These are phyloP conservation scores for Osmoderma eremita DNA, from an alignment of 2,888 invertebrate genomes.

Conservation along the genomic window DNA sequence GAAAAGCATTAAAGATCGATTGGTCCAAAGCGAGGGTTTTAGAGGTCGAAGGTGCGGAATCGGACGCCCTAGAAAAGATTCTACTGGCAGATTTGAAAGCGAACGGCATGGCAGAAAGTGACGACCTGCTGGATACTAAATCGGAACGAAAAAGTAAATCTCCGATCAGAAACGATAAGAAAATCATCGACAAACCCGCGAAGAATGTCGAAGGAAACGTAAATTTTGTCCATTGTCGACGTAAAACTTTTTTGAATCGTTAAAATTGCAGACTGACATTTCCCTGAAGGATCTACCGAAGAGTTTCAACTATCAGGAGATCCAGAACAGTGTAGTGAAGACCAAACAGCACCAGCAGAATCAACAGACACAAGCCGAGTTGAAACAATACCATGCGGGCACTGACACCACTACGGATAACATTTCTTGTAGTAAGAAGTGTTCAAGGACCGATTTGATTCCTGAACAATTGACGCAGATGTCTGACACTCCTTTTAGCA, in stretches of 20 bases:
- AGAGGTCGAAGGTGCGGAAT: slow-evolving; percentile 52
- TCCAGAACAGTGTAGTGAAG: slow-evolving; percentile 47
- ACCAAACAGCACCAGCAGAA: slow-evolving; percentile 34
- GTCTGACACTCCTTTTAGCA: slow-evolving; percentile 23
- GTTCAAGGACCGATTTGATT: slow-evolving; percentile 20
- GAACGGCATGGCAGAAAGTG: slow-evolving; percentile 44
- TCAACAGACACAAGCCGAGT: slow-evolving; percentile 28
- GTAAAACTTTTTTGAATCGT: too few relatives aligned
- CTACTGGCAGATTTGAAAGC: slow-evolving; percentile 50
- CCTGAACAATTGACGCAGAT: slow-evolving; percentile 17
- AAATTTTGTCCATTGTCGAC: background rate
- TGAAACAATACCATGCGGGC: slow-evolving; percentile 11
- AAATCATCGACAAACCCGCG: slow-evolving; percentile 25
- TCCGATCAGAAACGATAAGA: slow-evolving; percentile 14
- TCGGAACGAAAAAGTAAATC: background rate
- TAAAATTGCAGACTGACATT: slow-evolving; percentile 29
- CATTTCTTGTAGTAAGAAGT: slow-evolving; percentile 20
- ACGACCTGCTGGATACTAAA: slow-evolving; percentile 19
- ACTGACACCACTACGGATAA: background rate
- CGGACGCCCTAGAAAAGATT: slow-evolving; percentile 52
- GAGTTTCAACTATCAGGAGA: slow-evolving; percentile 53
- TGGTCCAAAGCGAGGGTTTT: slow-evolving; percentile 44
- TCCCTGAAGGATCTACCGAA: slow-evolving; percentile 43
- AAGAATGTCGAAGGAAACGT: slow-evolving; percentile 9
- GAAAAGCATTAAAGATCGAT: slow-evolving; percentile 20